phyloP scores from a whole-genome alignment of 1,140 invertebrate genomes.

The Drosophila tani region DNA sequence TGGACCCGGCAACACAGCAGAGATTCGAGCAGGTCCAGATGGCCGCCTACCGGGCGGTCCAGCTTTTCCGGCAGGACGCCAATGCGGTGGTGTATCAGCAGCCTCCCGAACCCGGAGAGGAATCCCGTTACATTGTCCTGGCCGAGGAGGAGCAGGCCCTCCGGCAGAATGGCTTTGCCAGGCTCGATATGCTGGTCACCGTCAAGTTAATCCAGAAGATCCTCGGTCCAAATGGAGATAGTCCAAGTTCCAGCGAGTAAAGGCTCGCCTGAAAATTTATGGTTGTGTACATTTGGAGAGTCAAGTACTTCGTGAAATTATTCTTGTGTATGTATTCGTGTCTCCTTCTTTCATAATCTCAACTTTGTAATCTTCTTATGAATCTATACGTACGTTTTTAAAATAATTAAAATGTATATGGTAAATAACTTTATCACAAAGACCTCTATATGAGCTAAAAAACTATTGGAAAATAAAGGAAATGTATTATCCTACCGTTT shows the following conservation, averaged over 20 bases:
- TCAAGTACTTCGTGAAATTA: neutral
- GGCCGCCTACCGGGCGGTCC: slow-evolving; percentile 31
- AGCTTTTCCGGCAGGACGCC: slow-evolving; percentile 51
- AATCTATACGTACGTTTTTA: neutral
- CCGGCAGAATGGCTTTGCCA: slow-evolving; percentile 17
- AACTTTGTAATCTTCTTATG: neutral
- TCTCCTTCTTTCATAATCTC: neutral
- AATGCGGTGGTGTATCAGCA: slow-evolving; percentile 16
- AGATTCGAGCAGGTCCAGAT: slow-evolving; percentile 16
- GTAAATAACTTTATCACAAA: neutral
- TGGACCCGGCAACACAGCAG: neutral
- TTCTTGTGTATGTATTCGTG: too few species aligned
- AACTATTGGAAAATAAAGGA: too few species aligned
- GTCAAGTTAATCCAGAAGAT: slow-evolving; percentile 25
- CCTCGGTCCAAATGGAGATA: slow-evolving; percentile 11
- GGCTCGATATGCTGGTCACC: slow-evolving; percentile 3
- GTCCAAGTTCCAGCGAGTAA: neutral
- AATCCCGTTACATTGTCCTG: slow-evolving; percentile 18
- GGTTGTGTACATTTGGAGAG: neutral
- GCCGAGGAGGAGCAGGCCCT: slow-evolving; percentile 45
- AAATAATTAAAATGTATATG: neutral
- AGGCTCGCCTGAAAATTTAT: neutral
- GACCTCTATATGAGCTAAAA: too few species aligned
- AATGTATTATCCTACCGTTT: too few species aligned
- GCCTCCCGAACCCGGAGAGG: neutral